Conservation (phyloP, 2,113 vertebrate genomes). For the Dissostichus mawsoni region DNA sequence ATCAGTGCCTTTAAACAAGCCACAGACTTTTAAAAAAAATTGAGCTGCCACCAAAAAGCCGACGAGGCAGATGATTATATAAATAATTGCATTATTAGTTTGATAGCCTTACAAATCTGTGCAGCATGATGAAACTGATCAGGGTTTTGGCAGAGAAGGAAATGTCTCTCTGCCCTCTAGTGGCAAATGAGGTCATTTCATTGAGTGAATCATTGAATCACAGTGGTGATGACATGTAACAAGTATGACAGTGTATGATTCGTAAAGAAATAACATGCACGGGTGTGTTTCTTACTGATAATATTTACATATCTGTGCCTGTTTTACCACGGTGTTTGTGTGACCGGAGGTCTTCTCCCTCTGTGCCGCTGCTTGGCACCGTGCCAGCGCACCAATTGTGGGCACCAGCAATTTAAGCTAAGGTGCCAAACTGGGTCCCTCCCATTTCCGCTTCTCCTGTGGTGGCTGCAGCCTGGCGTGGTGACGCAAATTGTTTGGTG, state of each 20-base stretch:
- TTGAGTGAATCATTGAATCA: background rate
- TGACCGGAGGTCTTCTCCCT: too few relatives aligned
- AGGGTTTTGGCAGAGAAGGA: background rate
- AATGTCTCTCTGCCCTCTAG: slow-evolving; percentile 59
- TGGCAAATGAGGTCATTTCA: slow-evolving; percentile 34
- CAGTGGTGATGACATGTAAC: too few relatives aligned
- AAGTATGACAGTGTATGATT: too few relatives aligned
- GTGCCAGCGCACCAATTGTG: too few relatives aligned
- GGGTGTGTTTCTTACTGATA: background rate
- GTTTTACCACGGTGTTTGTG: background rate
- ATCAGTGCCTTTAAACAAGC: background rate
- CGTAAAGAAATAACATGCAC: background rate
- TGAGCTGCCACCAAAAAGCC: background rate
- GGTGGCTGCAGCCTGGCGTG: too few relatives aligned
- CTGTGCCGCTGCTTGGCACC: too few relatives aligned
- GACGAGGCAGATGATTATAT: background rate
- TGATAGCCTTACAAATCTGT: background rate
- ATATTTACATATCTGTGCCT: background rate
- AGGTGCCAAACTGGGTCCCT: too few relatives aligned
- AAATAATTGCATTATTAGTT: background rate
- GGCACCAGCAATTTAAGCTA: too few relatives aligned
- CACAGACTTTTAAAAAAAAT: background rate
- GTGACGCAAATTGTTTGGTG: too few relatives aligned
- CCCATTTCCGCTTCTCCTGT: too few relatives aligned
- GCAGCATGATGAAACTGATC: background rate